phyloP scores from a whole-genome alignment of 2,888 invertebrate genomes.

The Lithophane semibrunnea region DNA sequence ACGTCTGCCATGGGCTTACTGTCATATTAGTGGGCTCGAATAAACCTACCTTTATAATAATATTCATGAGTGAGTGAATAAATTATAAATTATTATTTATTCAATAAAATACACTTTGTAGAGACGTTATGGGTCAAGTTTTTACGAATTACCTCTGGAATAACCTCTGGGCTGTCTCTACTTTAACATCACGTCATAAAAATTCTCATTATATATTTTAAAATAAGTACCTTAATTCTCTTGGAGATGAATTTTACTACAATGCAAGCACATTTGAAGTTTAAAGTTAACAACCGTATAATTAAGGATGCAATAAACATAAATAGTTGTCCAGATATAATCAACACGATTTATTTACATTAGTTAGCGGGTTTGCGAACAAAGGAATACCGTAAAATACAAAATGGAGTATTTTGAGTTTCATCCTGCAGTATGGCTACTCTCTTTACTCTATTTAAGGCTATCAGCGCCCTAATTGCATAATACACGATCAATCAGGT shows the following conservation, averaged over 20 bases:
- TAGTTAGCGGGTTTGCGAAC: constrained; percentile 19
- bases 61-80: background rate
- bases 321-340: constrained; percentile 45
- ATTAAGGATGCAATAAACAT: constrained; percentile 52
- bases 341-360: constrained; percentile 47
- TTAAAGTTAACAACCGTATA: constrained; percentile 37
- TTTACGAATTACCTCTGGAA: background rate
- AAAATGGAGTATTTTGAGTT: constrained; percentile 4
- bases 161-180: too few species aligned
- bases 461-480: too few species aligned
- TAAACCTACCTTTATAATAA: background rate
- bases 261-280: constrained; percentile 26
- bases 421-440: background rate
- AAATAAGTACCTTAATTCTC: background rate
- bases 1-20: too few species aligned
- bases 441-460: background rate
- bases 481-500: too few species aligned
- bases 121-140: background rate
- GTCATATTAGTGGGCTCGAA: too few species aligned
- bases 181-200: background rate
- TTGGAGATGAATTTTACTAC: background rate
- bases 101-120: background rate
- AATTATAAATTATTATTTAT: background rate
- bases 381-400: constrained; percentile 22
- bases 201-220: background rate